Evolutionary conservation across 2,888 invertebrate species (phyloP).

Genomic region (Hylaea fasciaria): DNA sequence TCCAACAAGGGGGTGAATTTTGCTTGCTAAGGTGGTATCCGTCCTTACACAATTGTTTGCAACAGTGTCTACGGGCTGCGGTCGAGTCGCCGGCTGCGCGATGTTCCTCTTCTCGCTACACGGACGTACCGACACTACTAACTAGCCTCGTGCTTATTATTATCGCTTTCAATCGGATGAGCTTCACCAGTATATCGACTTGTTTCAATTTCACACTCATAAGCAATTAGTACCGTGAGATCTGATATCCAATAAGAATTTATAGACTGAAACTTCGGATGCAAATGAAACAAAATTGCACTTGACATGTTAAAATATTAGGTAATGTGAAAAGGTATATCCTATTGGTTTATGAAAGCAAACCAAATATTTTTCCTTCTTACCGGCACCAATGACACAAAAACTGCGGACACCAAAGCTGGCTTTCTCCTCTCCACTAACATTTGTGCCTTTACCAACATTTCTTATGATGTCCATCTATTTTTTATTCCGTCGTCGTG

Average conservation of each 20-base stretch:
- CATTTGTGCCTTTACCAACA: constrained; percentile 74
- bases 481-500: constrained; percentile 51
- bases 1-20: constrained; percentile 64
- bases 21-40: constrained; percentile 80
- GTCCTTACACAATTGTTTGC: constrained; percentile 86
- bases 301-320: constrained; percentile 83
- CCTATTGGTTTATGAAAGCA: constrained; percentile 78
- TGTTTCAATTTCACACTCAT: constrained; percentile 72
- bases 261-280: constrained; percentile 70
- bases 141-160: constrained; percentile 29
- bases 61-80: constrained; percentile 61
- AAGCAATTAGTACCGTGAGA: constrained; percentile 81
- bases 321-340: constrained; percentile 83
- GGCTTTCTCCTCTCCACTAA: constrained; percentile 77
- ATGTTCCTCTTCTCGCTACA: constrained; percentile 21
- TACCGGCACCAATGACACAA: constrained; percentile 74
- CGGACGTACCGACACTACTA: constrained; percentile 41
- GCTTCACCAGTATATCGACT: constrained; percentile 54
- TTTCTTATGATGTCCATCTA: constrained; percentile 58
- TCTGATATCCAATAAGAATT: constrained; percentile 78
- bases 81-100: constrained; percentile 48
- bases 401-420: constrained; percentile 79
- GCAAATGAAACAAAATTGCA: constrained; percentile 80
- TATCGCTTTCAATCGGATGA: constrained; percentile 51
- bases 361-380: constrained; percentile 67